A percentile compares a stretch with the other conserved stretches of the same genome.
Conservation (phyloP, 2,797 vertebrate genomes). For the Neomorphus geoffroyi region DNA sequence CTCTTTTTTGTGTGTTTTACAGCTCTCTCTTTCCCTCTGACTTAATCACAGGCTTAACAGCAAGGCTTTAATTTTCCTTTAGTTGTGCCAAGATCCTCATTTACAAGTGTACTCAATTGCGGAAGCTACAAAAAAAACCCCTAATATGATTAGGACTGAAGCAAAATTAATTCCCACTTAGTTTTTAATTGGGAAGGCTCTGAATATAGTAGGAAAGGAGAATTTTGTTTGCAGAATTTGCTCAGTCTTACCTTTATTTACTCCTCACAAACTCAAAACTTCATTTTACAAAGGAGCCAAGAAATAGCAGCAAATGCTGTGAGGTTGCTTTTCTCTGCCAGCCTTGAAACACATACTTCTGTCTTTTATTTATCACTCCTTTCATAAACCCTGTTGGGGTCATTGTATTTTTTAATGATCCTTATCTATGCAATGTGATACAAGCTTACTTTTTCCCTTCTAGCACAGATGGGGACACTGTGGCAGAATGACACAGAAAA, state of each 20-base stretch:
- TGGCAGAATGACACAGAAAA: constrained; percentile 42
- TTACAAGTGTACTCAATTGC: neutral
- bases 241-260: neutral
- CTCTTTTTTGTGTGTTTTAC: neutral
- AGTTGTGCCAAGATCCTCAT: neutral
- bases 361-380: neutral
- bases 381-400: constrained; percentile 15
- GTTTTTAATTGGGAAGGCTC: neutral
- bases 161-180: neutral
- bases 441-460: constrained; percentile 20
- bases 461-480: constrained; percentile 24
- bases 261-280: neutral
- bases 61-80: constrained; percentile 31
- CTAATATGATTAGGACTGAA: neutral
- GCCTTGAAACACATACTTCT: constrained; percentile 15
- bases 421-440: constrained; percentile 56
- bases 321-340: constrained; percentile 36
- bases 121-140: neutral
- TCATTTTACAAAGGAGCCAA: neutral
- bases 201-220: neutral
- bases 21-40: neutral
- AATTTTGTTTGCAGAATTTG: neutral
- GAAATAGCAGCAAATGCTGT: neutral
- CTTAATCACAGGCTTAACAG: neutral
- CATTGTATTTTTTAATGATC: constrained; percentile 60